Evolutionary conservation across 2,113 vertebrate species (phyloP).

Genomic region (Pedionomus torquatus): DNA sequence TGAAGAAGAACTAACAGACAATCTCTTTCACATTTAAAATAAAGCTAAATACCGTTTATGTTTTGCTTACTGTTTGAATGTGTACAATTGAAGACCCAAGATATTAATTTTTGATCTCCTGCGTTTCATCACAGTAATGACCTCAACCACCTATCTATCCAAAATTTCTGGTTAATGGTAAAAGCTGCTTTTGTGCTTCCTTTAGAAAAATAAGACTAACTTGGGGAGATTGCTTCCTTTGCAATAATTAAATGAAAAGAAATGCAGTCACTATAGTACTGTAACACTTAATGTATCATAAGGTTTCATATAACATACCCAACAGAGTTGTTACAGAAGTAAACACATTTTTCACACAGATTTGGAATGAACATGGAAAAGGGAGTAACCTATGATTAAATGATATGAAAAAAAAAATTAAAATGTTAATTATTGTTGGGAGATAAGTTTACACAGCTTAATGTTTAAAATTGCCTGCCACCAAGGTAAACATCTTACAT

Average conservation of each 20-base stretch:
- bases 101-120: not conserved
- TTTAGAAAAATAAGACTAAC: not conserved
- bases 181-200: not conserved
- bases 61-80: not conserved
- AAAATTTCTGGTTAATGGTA: not conserved
- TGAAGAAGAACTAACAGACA: not conserved
- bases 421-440: not conserved
- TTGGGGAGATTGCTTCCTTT: not conserved
- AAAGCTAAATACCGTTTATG: not conserved
- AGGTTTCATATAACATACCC: not conserved
- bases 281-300: not conserved
- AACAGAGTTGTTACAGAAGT: not conserved
- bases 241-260: not conserved
- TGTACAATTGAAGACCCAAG: not conserved
- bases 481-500: not conserved
- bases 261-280: not conserved
- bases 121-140: not conserved
- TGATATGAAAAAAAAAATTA: not conserved
- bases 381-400: not conserved
- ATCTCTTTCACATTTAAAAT: not conserved
- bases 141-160: not conserved
- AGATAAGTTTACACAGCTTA: not conserved
- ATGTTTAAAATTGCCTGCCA: not conserved
- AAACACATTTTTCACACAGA: constrained; percentile 18
- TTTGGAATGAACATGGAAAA: constrained; percentile 4